These are phyloP conservation scores for Euwallacea similis DNA, from an alignment of 1,140 invertebrate species.

Conservation along the genomic window DNA sequence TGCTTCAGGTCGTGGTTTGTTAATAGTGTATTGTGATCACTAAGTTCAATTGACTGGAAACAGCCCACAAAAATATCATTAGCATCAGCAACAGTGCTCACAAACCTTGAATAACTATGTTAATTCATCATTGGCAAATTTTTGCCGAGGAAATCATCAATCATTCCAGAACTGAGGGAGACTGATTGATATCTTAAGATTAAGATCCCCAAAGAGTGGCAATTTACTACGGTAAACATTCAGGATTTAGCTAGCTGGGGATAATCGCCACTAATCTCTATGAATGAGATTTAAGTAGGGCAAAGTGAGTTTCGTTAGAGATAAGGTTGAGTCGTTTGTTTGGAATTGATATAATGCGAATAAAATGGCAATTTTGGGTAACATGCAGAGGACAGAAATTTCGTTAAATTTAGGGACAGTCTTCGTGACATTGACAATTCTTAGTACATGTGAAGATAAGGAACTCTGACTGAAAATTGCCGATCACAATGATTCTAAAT, in stretches of 20 bases:
- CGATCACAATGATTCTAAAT: too few species aligned
- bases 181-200: constrained; percentile 33
- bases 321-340: too few species aligned
- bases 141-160: constrained; percentile 19
- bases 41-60: too few species aligned
- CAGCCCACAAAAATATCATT: too few species aligned
- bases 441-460: too few species aligned
- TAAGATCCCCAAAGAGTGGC: constrained; percentile 34
- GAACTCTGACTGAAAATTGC: too few species aligned
- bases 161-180: constrained; percentile 12
- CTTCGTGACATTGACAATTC: too few species aligned
- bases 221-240: constrained; percentile 39
- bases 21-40: constrained; percentile 1
- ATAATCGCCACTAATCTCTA: constrained; percentile 40
- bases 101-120: neutral
- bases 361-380: too few species aligned
- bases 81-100: too few species aligned
- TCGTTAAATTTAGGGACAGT: too few species aligned
- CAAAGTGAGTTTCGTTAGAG: neutral
- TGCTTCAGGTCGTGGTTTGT: neutral
- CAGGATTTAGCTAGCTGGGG: constrained; percentile 24
- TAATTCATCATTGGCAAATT: constrained; percentile 22
- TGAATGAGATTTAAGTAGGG: constrained; percentile 18
- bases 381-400: too few species aligned
- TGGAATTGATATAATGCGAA: too few species aligned